Conservation (phyloP, 2,113 vertebrate genomes). For the Sarotherodon lohbergeri region DNA sequence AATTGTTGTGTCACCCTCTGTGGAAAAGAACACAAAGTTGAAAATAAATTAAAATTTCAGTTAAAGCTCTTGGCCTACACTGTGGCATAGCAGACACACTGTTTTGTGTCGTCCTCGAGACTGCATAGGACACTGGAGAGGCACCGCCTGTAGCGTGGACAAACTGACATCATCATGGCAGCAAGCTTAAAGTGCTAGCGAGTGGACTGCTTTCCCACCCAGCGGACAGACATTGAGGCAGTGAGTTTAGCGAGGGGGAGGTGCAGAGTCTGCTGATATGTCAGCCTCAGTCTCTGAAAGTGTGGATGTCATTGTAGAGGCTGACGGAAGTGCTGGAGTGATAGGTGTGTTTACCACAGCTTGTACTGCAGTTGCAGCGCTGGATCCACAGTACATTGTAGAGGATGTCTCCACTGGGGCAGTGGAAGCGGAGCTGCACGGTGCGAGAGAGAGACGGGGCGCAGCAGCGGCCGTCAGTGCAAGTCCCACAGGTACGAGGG, state of each 20-base stretch:
- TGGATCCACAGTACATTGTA: conserved; percentile 71
- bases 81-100: background rate
- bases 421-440: conserved; percentile 64
- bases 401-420: conserved; percentile 62
- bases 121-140: background rate
- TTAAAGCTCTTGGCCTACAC: background rate
- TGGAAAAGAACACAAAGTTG: background rate
- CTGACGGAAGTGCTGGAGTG: conserved; percentile 38
- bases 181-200: conserved; percentile 64
- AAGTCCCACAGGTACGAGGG: conserved; percentile 65
- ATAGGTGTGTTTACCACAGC: background rate
- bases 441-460: conserved; percentile 59
- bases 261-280: background rate
- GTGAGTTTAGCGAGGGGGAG: background rate
- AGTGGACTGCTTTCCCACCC: conserved; percentile 11
- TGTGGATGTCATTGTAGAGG: conserved; percentile 76
- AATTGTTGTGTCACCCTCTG: background rate
- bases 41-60: conserved; percentile 30
- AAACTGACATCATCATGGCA: conserved; percentile 21
- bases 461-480: conserved; percentile 66
- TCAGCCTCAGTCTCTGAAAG: conserved; percentile 53
- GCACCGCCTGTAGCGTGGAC: background rate
- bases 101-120: background rate
- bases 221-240: background rate
- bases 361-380: conserved; percentile 61